phyloP scores from a whole-genome alignment of 2,797 vertebrate genomes.

The Sebastes kiyomatsui region DNA sequence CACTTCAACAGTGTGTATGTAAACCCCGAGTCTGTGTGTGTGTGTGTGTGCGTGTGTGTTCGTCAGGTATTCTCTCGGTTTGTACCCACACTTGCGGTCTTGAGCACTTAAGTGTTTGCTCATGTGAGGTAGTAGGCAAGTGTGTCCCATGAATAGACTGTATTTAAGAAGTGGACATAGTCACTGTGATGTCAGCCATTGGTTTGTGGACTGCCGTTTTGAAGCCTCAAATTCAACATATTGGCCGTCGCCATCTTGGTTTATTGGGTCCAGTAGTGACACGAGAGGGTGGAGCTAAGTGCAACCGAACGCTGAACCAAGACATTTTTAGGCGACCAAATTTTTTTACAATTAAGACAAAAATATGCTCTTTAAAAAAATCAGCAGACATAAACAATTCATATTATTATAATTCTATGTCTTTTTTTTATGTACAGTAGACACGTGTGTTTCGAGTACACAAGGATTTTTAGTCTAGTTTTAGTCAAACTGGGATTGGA shows the following conservation, averaged over 20 bases:
- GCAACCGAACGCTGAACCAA: not conserved
- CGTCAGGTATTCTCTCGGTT: not conserved
- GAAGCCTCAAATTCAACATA: fast-evolving
- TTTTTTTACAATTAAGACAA: not conserved
- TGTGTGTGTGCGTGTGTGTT: not conserved
- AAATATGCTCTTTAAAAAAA: not conserved
- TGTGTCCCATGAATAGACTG: too few relatives aligned
- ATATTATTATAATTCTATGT: not conserved
- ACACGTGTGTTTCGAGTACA: too few relatives aligned
- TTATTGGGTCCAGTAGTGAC: not conserved
- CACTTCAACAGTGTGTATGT: conserved; percentile 9
- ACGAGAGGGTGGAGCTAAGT: not conserved
- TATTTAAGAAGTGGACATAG: too few relatives aligned
- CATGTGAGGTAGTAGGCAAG: too few relatives aligned
- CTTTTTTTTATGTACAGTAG: too few relatives aligned
- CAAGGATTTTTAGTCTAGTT: too few relatives aligned
- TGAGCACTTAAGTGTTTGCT: too few relatives aligned
- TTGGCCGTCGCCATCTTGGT: too few relatives aligned
- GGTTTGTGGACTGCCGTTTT: not conserved
- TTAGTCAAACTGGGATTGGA: too few relatives aligned
- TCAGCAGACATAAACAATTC: not conserved
- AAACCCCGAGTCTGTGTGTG: not conserved
- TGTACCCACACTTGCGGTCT: not conserved
- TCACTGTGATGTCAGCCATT: too few relatives aligned
- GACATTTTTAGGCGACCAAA: too few relatives aligned